Base-by-base conservation (phyloP, 2,113 vertebrate species). In the Grammomys surdaster region DNA sequence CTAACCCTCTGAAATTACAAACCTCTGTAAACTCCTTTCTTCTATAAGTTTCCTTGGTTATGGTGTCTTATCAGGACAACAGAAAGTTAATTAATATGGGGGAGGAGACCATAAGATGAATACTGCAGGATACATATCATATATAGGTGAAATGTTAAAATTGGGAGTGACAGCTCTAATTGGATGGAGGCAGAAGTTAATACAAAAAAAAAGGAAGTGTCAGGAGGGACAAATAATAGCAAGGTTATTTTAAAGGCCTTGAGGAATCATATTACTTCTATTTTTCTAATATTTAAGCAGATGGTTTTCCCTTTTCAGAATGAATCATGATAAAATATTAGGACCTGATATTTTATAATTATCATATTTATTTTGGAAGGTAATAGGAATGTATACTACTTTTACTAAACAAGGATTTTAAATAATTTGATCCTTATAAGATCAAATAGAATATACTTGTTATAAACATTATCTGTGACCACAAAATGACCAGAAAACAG, bases 281-380 rank as follows among this genome's bases (percentile, higher is more conserved):
- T 78, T 9, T 7, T 40, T 72, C 76, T 88, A 28, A 16, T 56
- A 36, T 80, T 93, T 95, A 78, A 91, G 76, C 5, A 43, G 0
- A 58, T 72, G 10, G 5, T 56, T 92, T 89, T 81, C 69, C n/a
- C 70, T 89, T 60, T 93, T 87, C 46, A 60, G 31, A 85, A 0
- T 87, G 7, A 95, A 88, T 90, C 14, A 80, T 80, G 67, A 81
- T 89, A 88, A 89, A 72, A 95, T 54, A 90, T 70, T 70, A 81
- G 89, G 9, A 92, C 4, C 72, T 91, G 70, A 1, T 54, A 69
- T 7, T 77, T 91, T 12, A 60, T 3, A 40, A 88, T 82, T 76
- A 3, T 2, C 33, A 88, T 75, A 88, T 40, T 94, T 51, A 92
- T 81, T 54, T 73, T 95, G 19, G 40, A 94, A 5, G 3, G 0